A percentile compares a stretch with the other conserved stretches of the same genome.
These are phyloP conservation scores for Volucella bombylans DNA, from an alignment of 2,888 invertebrate species.

Conservation along the genomic window DNA sequence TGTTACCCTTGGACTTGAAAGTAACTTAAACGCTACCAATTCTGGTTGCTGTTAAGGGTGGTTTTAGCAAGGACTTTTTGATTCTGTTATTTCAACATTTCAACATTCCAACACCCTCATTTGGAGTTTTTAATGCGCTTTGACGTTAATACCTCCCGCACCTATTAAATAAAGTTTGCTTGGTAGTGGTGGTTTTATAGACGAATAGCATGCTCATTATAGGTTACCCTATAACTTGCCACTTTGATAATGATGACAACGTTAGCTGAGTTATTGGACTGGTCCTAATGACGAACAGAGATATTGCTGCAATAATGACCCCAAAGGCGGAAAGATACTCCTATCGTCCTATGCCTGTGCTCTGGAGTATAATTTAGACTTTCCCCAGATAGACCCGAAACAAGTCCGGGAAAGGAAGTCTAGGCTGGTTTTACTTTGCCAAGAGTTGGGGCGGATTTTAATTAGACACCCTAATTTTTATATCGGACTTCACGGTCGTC, in stretches of 20 bases:
- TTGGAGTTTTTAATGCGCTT: conserved; percentile 50
- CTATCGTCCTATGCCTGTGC: conserved; percentile 17
- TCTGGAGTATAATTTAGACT: conserved; percentile 23
- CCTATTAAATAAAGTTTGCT: conserved; percentile 30
- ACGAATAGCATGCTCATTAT: conserved; percentile 59
- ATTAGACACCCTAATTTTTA: conserved; percentile 69
- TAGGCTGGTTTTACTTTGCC: not conserved
- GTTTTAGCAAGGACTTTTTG: not conserved
- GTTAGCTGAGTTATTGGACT: conserved; percentile 23
- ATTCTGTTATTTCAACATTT: not conserved
- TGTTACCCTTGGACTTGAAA: conserved; percentile 52
- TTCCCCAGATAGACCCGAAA: not conserved
- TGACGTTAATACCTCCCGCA: conserved; percentile 43
- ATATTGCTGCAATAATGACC: conserved; percentile 55
- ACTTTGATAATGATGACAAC: conserved; percentile 46
- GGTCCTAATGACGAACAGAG: conserved; percentile 50
- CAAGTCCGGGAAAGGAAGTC: conserved; percentile 10
- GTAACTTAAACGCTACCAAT: conserved; percentile 55
- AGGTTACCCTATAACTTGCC: conserved; percentile 33
- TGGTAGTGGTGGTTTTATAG: not conserved
- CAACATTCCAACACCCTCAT: conserved; percentile 18
- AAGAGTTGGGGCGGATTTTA: conserved; percentile 45
- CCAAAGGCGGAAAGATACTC: conserved; percentile 33
- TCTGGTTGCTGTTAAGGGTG: conserved; percentile 30
- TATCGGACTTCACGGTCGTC: conserved; percentile 35